Evolutionary conservation across 2,113 vertebrate species (phyloP).

Genomic region (Gambusia holbrooki): DNA sequence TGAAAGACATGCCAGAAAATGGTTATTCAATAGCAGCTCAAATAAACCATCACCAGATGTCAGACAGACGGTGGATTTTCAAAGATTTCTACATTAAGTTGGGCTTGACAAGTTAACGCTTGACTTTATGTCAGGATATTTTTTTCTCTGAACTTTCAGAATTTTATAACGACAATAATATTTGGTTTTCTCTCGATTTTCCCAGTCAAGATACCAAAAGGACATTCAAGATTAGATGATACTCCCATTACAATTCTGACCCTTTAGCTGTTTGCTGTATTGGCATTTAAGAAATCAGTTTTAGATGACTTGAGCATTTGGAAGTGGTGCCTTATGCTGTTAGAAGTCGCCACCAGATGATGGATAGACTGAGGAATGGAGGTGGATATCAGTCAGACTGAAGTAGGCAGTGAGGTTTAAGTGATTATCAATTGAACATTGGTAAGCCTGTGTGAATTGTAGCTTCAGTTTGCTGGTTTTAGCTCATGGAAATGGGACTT

Average conservation of each 20-base stretch:
- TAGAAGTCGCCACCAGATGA: background rate
- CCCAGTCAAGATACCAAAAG: background rate
- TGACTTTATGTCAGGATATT: background rate
- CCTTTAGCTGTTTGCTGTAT: background rate
- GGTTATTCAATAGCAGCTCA: background rate
- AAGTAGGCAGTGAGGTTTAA: too few species aligned
- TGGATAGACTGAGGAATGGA: background rate
- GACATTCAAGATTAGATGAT: background rate
- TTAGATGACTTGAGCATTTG: background rate
- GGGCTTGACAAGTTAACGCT: background rate
- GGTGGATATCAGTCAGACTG: too few species aligned
- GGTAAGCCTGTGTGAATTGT: too few species aligned
- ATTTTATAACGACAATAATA: background rate
- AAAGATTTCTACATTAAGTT: background rate
- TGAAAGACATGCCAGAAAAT: background rate
- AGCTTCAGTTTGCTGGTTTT: too few species aligned
- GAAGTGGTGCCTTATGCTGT: background rate
- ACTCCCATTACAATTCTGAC: background rate
- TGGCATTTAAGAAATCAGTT: background rate
- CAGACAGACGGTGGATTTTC: background rate
- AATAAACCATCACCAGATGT: background rate
- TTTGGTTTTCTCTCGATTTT: background rate
- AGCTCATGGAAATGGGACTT: too few species aligned
- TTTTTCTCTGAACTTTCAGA: background rate
- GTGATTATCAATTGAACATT: too few species aligned